phyloP scores from a whole-genome alignment of 2,888 invertebrate genomes.

The Lasioglossum vierecki region DNA sequence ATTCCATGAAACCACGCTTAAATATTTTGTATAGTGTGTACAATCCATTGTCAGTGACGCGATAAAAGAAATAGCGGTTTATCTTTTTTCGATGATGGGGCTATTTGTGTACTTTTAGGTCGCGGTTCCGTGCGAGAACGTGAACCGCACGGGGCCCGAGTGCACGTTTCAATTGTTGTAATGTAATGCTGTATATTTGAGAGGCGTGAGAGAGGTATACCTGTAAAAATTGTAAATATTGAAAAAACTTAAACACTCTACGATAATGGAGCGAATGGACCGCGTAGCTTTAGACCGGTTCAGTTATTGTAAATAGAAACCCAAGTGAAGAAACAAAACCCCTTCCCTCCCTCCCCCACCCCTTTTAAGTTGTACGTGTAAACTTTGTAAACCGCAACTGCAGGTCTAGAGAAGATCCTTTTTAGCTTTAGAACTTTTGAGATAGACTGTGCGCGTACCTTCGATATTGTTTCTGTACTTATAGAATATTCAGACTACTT shows the following conservation, averaged over 20 bases:
- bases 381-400: slow-evolving; percentile 70
- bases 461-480: slow-evolving; percentile 83
- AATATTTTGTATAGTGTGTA: slow-evolving; percentile 36
- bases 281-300: slow-evolving; percentile 69
- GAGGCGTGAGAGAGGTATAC: slow-evolving; percentile 49
- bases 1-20: slow-evolving; percentile 17
- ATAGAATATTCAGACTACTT: slow-evolving; percentile 79
- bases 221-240: slow-evolving; percentile 82
- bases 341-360: not conserved
- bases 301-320: slow-evolving; percentile 76
- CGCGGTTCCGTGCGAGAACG: slow-evolving; percentile 27
- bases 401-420: slow-evolving; percentile 72
- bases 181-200: slow-evolving; percentile 78
- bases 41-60: slow-evolving; percentile 17
- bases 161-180: slow-evolving; percentile 72
- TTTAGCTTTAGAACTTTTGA: slow-evolving; percentile 80
- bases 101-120: slow-evolving; percentile 57
- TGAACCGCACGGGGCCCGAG: slow-evolving; percentile 31
- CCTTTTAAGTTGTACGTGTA: slow-evolving; percentile 76
- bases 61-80: slow-evolving; percentile 19
- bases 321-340: slow-evolving; percentile 45
- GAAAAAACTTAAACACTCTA: slow-evolving; percentile 59
- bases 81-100: slow-evolving; percentile 45
- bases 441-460: slow-evolving; percentile 82
- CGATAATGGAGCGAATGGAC: slow-evolving; percentile 33